Percentiles rank a stretch among this genome's conserved stretches.
Conservation (phyloP, 1,140 invertebrate species). For the Platyscapa corneri region DNA sequence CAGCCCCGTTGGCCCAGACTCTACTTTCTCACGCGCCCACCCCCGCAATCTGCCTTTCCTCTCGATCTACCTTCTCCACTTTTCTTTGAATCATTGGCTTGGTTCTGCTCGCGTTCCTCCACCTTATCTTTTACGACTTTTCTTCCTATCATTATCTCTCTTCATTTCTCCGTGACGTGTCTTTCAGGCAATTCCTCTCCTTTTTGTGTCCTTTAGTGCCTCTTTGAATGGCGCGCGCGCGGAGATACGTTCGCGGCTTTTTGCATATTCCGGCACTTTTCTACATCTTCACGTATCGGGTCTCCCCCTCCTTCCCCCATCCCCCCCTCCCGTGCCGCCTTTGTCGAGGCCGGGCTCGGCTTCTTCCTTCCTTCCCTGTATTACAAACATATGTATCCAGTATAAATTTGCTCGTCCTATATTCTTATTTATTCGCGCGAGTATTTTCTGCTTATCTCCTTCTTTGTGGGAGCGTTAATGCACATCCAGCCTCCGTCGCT, state of each 20-base stretch:
- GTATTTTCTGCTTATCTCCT: neutral
- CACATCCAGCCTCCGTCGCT: neutral
- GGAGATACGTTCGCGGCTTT: neutral
- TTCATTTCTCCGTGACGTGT: conserved; percentile 16
- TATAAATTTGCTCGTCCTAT: conserved; percentile 14
- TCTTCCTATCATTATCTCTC: conserved; percentile 28
- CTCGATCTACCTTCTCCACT: neutral
- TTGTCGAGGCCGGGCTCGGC: neutral
- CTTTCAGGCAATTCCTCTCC: neutral
- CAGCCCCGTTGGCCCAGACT: neutral
- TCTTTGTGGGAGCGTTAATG: neutral
- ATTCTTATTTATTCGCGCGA: conserved; percentile 29
- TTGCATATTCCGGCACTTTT: neutral
- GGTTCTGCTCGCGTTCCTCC: no score
- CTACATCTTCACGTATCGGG: neutral
- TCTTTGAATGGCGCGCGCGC: neutral
- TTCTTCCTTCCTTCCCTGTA: neutral
- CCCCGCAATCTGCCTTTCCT: conserved; percentile 6
- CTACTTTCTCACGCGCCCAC: conserved; percentile 1
- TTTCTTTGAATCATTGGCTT: neutral
- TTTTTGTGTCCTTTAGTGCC: neutral
- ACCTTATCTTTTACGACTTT: conserved; percentile 30
- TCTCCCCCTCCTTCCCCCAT: no score
- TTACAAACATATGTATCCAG: neutral
- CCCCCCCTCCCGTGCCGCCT: no score